Conservation (phyloP, 1,140 invertebrate genomes). For the Berghia stephanieae region DNA sequence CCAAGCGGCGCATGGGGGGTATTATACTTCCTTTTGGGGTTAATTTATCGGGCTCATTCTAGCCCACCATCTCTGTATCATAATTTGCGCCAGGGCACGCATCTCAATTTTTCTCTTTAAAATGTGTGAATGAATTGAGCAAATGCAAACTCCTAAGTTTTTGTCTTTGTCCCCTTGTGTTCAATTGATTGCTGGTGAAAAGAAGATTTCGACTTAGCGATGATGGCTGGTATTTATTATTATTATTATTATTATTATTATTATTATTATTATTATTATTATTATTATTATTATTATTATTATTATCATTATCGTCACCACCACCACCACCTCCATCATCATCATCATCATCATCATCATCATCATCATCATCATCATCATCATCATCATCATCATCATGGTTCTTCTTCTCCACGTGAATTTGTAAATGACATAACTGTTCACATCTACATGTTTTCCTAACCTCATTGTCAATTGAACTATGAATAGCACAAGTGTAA, state of each 20-base stretch:
- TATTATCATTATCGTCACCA: background rate
- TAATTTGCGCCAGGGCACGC: background rate
- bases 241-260: background rate
- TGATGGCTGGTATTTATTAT: background rate
- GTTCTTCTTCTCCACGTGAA: background rate
- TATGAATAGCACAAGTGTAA: background rate
- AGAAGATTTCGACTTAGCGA: background rate
- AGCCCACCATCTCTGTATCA: background rate
- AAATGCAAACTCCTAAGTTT: background rate
- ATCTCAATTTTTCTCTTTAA: too few relatives aligned
- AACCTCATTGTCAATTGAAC: background rate
- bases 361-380: conserved; percentile 1
- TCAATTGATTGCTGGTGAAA: background rate
- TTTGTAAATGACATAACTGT: background rate
- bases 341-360: conserved; percentile 9
- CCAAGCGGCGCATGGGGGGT: too few relatives aligned
- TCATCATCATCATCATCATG: background rate
- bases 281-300: background rate
- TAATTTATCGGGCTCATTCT: too few relatives aligned
- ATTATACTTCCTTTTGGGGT: too few relatives aligned
- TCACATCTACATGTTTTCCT: background rate
- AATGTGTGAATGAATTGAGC: background rate
- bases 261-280: too few relatives aligned
- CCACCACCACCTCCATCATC: background rate
- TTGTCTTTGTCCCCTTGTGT: background rate